A percentile compares a stretch with the other conserved stretches of the same genome.
phyloP scores from a whole-genome alignment of 2,113 vertebrate genomes.

The Columbina picui region DNA sequence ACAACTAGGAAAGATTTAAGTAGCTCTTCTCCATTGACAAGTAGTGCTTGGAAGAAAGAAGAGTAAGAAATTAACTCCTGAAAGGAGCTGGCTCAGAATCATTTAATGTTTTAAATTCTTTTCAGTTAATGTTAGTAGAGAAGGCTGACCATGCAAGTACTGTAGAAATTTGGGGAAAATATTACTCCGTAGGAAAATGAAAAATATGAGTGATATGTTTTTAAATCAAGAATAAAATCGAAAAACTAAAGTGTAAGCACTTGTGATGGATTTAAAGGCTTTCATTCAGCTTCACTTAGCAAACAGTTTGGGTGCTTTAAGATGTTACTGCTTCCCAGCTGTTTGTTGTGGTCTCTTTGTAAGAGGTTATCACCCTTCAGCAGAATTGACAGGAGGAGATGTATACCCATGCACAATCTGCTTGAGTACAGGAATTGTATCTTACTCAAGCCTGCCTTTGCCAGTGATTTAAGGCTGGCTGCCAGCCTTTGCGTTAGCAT shows the following conservation, averaged over 20 bases:
- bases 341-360: background rate
- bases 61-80: background rate
- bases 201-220: background rate
- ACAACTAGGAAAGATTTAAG: background rate
- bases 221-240: background rate
- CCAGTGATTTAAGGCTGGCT: background rate
- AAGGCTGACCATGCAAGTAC: background rate
- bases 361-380: background rate
- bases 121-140: background rate
- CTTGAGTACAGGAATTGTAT: background rate
- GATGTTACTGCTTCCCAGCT: background rate
- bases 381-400: slow-evolving; percentile 15
- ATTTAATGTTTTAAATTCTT: background rate
- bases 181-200: background rate
- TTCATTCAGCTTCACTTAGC: background rate
- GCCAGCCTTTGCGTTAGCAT: background rate
- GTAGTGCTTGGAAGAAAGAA: background rate
- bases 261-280: background rate
- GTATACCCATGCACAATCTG: background rate
- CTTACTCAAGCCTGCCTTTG: background rate
- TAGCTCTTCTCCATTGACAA: background rate
- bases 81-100: background rate
- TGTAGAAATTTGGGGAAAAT: background rate
- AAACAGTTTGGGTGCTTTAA: background rate
- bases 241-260: background rate